Base-by-base conservation (phyloP, 30 jellyfish, hydroid and myxozoan genomes). In the Mastigias papua region DNA sequence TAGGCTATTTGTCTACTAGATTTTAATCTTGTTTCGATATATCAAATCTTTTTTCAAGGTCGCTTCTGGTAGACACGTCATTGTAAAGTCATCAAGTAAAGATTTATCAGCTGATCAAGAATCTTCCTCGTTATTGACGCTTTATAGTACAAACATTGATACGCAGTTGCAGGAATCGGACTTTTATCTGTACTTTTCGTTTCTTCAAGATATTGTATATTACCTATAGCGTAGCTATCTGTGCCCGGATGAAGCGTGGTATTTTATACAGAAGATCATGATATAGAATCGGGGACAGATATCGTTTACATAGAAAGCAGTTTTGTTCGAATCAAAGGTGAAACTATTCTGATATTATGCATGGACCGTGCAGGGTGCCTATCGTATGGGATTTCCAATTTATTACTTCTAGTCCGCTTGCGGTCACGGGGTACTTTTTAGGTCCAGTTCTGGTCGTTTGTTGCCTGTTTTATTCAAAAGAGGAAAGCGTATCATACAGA, bases 41-140 rank as follows among this genome's bases (percentile, higher is more conserved):
- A 26, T 85, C 94, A 85, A 85, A 85, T 72, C 94, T 85, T 49
- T 85, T 85, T 85, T 85, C 82, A 85, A 85, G 94, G 94, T 72
- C 34, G 70, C 83, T 72, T 81, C 69, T 63, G 91, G 57, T 60
- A 46, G 58, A 34, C 28, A 50, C 85, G 13, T 63, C 74, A 50
- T 62, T 82, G 85, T 42, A 42, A 42, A 42, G 54, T 42, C 54
- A 42, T 15, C 86, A 57, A 54, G 92, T 48, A 68, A 31, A 69
- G 86, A 71, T 31, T 57, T 82, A 32, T 26, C 79, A 48, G 76
- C 86, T 21, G 92, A 26, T 20, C 34, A 71, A 65, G 90, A 65
- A 17, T 15, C 89, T 58, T 48, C 77, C 34, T 78, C 80, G 69
- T 25, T 30, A 21, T 1, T 33, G 37, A 31, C 62, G 48, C 31